Percentiles rank a stretch among this genome's conserved stretches.
Evolutionary conservation across 1,140 invertebrate genomes (phyloP).

Genomic region (Meteorus sp.): DNA sequence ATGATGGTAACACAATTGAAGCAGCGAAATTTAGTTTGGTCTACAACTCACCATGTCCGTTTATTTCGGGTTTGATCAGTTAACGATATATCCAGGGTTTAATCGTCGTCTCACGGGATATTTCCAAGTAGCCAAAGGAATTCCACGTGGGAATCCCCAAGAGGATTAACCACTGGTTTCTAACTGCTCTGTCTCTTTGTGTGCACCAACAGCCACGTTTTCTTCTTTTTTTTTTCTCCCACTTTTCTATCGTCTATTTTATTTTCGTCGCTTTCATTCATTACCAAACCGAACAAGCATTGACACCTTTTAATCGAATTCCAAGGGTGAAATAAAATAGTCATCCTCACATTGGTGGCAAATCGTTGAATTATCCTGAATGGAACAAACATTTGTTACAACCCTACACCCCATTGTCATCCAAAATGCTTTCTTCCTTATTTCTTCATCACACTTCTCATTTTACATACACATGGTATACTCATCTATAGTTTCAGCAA

Average conservation of each 20-base stretch:
- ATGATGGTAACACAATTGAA: too few relatives aligned
- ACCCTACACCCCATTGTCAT: too few relatives aligned
- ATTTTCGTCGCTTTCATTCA: slow-evolving; percentile 9
- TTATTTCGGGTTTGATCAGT: slow-evolving; percentile 11
- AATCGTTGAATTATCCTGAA: too few relatives aligned
- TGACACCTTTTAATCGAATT: too few relatives aligned
- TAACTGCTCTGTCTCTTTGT: not conserved
- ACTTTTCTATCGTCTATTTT: not conserved
- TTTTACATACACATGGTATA: too few relatives aligned
- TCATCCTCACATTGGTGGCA: too few relatives aligned
- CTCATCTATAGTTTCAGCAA: too few relatives aligned
- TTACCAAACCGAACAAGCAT: too few relatives aligned
- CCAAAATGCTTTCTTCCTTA: too few relatives aligned
- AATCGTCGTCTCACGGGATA: slow-evolving; percentile 5
- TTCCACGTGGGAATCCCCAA: not conserved
- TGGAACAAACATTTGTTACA: too few relatives aligned
- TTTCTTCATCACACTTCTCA: too few relatives aligned
- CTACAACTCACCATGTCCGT: not conserved
- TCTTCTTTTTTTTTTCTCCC: not conserved
- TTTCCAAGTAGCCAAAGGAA: slow-evolving; percentile 1
- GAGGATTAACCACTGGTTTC: not conserved
- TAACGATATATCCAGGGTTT: slow-evolving; percentile 13
- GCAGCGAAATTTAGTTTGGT: slow-evolving; percentile 4
- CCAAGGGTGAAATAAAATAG: too few relatives aligned
- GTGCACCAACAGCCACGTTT: not conserved